Percentiles rank a stretch among this genome's conserved stretches.
phyloP scores from a whole-genome alignment of 2,888 invertebrate genomes.

The Chrysina gloriosa region DNA sequence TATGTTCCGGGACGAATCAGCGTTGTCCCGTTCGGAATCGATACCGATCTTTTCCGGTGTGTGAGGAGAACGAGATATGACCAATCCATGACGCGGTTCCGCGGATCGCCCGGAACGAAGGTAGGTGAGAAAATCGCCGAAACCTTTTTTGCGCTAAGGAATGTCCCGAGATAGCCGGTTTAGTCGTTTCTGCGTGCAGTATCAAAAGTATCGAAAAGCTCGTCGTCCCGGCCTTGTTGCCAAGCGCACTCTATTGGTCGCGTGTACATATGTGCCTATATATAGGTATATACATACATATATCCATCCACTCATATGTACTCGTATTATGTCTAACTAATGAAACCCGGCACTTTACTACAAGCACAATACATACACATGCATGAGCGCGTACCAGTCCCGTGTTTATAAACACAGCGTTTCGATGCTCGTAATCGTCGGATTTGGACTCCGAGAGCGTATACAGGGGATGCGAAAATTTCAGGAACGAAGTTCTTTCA shows the following conservation, averaged over 20 bases:
- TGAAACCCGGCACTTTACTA: constrained; percentile 27
- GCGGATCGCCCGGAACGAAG: constrained; percentile 19
- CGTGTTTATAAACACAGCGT: constrained; percentile 21
- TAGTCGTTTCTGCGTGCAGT: constrained; percentile 44
- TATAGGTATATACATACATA: constrained; percentile 33
- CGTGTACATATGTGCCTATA: constrained; percentile 36
- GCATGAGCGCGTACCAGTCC: constrained; percentile 1
- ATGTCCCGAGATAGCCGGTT: constrained; percentile 58
- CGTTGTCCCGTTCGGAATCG: neutral
- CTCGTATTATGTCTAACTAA: constrained; percentile 29
- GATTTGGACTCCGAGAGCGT: no score
- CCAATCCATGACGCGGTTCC: constrained; percentile 25
- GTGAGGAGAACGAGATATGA: constrained; percentile 21
- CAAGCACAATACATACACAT: no score
- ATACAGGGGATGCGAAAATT: no score
- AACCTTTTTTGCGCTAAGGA: constrained; percentile 43
- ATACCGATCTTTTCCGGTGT: constrained; percentile 12
- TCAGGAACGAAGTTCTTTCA: no score
- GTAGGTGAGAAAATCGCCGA: constrained; percentile 14
- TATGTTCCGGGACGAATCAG: constrained; percentile 8
- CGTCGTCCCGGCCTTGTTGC: constrained; percentile 57
- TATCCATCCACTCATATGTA: constrained; percentile 2
- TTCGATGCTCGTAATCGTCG: neutral
- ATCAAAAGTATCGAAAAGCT: constrained; percentile 60
- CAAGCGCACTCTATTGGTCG: constrained; percentile 56